A percentile compares a stretch with the other conserved stretches of the same genome.
Evolutionary conservation across 2,113 vertebrate genomes (phyloP).

Genomic region (Xiphophorus hellerii): DNA sequence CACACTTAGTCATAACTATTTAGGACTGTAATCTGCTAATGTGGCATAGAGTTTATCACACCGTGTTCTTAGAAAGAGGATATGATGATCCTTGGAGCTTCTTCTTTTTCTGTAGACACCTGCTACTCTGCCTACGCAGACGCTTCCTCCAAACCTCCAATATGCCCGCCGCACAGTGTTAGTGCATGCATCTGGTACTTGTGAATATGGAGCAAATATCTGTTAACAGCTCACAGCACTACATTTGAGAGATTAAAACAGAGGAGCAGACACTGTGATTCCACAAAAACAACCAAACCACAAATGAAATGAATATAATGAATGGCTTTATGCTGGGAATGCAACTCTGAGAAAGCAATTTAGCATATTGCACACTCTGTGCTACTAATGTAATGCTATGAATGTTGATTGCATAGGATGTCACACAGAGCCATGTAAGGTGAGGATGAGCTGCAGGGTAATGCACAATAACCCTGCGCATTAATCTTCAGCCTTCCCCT

Average conservation of each 20-base stretch:
- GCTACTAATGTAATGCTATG: constrained; percentile 71
- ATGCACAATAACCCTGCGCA: constrained; percentile 76
- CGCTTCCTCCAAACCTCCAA: constrained; percentile 49
- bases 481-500: constrained; percentile 67
- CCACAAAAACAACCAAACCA: constrained; percentile 44
- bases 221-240: constrained; percentile 68
- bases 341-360: constrained; percentile 71
- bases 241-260: constrained; percentile 74
- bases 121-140: constrained; percentile 40
- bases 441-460: constrained; percentile 72
- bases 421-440: constrained; percentile 68
- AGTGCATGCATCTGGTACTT: constrained; percentile 29
- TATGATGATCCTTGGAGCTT: no score
- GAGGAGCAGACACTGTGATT: constrained; percentile 56
- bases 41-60: no score
- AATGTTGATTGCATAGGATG: constrained; percentile 65
- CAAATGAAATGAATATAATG: constrained; percentile 69
- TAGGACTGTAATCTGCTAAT: no score
- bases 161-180: constrained; percentile 49
- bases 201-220: constrained; percentile 68
- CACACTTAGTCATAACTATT: no score
- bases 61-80: neutral
- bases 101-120: constrained; percentile 27
- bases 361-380: constrained; percentile 74
- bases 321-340: constrained; percentile 45